Conservation (phyloP, 2,888 invertebrate species). For the Eurois occulta region DNA sequence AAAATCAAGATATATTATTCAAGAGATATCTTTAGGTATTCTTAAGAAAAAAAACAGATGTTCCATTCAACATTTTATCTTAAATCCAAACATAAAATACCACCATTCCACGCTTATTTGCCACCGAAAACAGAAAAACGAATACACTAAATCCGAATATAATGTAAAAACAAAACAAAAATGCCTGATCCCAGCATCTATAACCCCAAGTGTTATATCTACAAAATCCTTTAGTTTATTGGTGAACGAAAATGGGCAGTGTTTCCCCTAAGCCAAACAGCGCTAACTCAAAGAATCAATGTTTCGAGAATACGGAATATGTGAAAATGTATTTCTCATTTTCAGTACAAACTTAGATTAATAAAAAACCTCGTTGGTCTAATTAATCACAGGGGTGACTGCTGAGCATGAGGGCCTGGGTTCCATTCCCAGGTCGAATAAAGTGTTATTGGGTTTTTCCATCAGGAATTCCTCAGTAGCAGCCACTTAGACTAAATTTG, state of each 20-base stretch:
- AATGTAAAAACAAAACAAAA: conserved; percentile 45
- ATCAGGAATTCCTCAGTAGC: neutral
- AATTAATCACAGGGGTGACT: neutral
- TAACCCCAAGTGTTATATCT: conserved; percentile 50
- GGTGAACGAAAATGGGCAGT: conserved; percentile 36
- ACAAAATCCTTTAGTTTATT: conserved; percentile 64
- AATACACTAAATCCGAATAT: conserved; percentile 38
- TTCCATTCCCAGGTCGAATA: neutral
- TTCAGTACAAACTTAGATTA: neutral
- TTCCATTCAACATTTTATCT: conserved; percentile 6
- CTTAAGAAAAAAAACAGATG: neutral
- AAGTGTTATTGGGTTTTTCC: neutral
- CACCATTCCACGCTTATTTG: conserved; percentile 18
- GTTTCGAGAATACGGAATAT: neutral
- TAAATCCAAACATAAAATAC: conserved; percentile 14
- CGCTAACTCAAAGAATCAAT: neutral
- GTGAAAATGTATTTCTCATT: neutral
- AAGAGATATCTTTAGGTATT: neutral
- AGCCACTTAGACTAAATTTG: neutral
- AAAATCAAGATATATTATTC: neutral
- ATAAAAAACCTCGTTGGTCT: neutral
- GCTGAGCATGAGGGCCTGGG: neutral
- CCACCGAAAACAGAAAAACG: conserved; percentile 16
- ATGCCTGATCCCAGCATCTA: conserved; percentile 31
- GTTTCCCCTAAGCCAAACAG: neutral